Conservation (phyloP, 2,797 vertebrate genomes). For the Onychomys leucogaster region DNA sequence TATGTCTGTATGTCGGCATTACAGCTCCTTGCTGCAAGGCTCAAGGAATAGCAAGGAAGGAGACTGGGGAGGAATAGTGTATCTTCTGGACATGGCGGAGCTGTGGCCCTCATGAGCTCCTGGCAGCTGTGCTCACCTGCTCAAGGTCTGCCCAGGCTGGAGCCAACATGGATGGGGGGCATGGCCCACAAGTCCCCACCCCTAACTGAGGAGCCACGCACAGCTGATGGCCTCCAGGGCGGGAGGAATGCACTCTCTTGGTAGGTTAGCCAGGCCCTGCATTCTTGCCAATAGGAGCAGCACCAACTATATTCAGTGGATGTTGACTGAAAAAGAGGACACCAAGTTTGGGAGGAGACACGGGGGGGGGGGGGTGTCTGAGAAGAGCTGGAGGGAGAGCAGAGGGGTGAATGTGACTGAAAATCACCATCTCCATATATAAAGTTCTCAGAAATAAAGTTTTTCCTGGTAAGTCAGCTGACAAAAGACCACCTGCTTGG, state of each 20-base stretch:
- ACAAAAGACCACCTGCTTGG: not conserved
- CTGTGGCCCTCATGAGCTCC: not conserved
- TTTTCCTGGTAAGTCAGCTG: not conserved
- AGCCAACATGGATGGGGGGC: not conserved
- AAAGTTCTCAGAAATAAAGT: not conserved
- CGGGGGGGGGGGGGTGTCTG: too few species aligned
- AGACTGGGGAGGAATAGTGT: too few species aligned
- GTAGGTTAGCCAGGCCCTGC: not conserved
- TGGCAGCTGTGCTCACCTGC: not conserved
- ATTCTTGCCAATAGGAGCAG: not conserved
- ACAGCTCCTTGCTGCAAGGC: not conserved
- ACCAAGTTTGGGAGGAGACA: not conserved
- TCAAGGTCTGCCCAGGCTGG: not conserved
- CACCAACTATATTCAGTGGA: not conserved
- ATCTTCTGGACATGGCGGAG: not conserved
- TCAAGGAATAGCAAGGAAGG: not conserved
- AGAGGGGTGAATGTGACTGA: not conserved
- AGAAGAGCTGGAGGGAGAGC: not conserved
- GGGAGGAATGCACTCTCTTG: not conserved
- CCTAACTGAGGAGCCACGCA: not conserved
- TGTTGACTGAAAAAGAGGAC: not conserved
- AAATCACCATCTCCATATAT: not conserved
- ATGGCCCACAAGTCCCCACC: too few species aligned
- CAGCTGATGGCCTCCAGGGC: too few species aligned
- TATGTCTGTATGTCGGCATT: not conserved